A percentile compares a stretch with the other conserved stretches of the same genome.
Evolutionary conservation across 2,888 invertebrate species (phyloP).

Genomic region (Venustoraphidia nigricollis): DNA sequence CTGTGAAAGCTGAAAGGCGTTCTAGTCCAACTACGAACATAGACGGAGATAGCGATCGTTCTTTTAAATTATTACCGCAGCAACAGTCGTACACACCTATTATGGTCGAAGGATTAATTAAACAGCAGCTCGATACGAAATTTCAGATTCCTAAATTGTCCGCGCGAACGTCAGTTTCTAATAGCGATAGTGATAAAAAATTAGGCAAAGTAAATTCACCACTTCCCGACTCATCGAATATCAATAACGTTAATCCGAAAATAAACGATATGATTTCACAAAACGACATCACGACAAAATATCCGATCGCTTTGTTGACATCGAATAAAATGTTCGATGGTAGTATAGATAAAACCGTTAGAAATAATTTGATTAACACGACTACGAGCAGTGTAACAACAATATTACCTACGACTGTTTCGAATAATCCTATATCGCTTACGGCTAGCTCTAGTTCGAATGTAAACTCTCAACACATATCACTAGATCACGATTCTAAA

Average conservation of each 20-base stretch:
- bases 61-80: constrained; percentile 42
- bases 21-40: constrained; percentile 51
- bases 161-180: constrained; percentile 27
- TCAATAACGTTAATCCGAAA: constrained; percentile 21
- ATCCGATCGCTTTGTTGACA: constrained; percentile 20
- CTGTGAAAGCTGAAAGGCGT: constrained; percentile 41
- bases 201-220: constrained; percentile 13
- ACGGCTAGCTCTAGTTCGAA: constrained; percentile 8
- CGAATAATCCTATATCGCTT: constrained; percentile 8
- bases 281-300: constrained; percentile 19
- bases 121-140: constrained; percentile 61
- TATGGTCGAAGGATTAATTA: constrained; percentile 59
- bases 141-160: constrained; percentile 79
- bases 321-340: constrained; percentile 22
- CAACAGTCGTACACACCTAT: constrained; percentile 45
- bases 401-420: constrained; percentile 6
- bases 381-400: constrained; percentile 6
- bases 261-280: constrained; percentile 22
- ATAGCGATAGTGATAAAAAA: constrained; percentile 25
- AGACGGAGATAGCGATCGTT: constrained; percentile 43
- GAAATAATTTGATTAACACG: constrained; percentile 19
- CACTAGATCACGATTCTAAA: constrained; percentile 1
- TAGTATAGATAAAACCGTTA: constrained; percentile 21
- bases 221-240: constrained; percentile 12
- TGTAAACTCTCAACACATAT: background rate